Evolutionary conservation across 2,888 invertebrate genomes (phyloP), one percentile per base, ranked within the genome.

Genomic region (Gymnocheta viridis): DNA sequence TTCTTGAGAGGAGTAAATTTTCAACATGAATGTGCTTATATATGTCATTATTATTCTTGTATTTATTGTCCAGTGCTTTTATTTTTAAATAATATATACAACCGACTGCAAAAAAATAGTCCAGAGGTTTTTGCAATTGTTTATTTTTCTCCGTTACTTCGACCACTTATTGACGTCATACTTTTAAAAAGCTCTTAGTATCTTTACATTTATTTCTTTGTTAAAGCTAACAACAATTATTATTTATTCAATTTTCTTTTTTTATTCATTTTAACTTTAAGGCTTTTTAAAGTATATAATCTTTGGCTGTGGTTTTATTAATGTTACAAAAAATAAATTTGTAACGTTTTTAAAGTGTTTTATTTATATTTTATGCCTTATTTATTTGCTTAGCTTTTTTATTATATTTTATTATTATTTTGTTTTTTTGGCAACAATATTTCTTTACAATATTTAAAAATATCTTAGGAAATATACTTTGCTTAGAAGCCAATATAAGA

Each of bases 131-230:
- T 54, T 51, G 10, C 38, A 19, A 17, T 32, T 32, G 4, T 17
- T 9, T 51, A 27, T 69, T 14, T 62, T 62, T 41, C 49, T 49
- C 17, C 41, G 10, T 78, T 51, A 72, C 35, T 44, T 67, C 54
- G 19, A 73, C 72, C 77, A 64, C 82, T 67, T 62, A 44, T 19
- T 67, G 78, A 73, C 82, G 82, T 78, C 82, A 60, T 47, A 38
- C 19, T 62, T 62, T 62, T 67, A 29, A 54, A 44, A 47, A 74
- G 29, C 62, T 47, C 38, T 60, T 29, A 32, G 35, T 69, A 35
- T 32, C n/a, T 44, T 14, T 22, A 54, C 24, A 17, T 73, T n/a
- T 6, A 27, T 9, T 67, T 17, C 49, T 49, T 27, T 17, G 6
- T 58, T 19, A 32, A 74, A 67, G 14, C 27, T 32, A 64, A 24